Conservation (phyloP, 2,888 invertebrate species). For the Mechanitis mazaeus region DNA sequence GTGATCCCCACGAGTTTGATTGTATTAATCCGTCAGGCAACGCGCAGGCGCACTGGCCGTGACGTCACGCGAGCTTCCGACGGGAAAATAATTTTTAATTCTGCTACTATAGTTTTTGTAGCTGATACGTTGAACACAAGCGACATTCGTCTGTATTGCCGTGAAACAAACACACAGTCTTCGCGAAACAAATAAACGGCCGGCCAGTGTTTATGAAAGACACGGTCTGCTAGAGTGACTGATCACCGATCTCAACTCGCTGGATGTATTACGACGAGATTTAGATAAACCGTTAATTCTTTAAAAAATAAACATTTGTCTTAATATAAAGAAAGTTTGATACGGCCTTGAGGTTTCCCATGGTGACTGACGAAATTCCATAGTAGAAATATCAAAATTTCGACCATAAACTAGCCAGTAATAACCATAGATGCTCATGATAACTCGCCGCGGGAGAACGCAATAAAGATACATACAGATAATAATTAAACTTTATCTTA, state of each 20-base stretch:
- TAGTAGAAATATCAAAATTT: slow-evolving; percentile 38
- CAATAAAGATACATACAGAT: slow-evolving; percentile 41
- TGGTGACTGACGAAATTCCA: slow-evolving; percentile 35
- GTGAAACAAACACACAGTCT: slow-evolving; percentile 11
- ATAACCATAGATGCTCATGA: slow-evolving; percentile 32
- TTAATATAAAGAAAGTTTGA: slow-evolving; percentile 17
- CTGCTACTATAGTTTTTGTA: slow-evolving; percentile 30
- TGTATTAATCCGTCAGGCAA: slow-evolving; percentile 51
- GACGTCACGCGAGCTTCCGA: slow-evolving; percentile 54
- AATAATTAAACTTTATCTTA: slow-evolving; percentile 39
- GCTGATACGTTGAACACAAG: slow-evolving; percentile 15
- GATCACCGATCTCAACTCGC: slow-evolving; percentile 25
- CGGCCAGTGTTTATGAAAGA: slow-evolving; percentile 37
- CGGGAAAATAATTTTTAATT: slow-evolving; percentile 41
- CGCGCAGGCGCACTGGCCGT: slow-evolving; percentile 46
- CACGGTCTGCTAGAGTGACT: slow-evolving; percentile 45
- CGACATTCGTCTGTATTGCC: slow-evolving; percentile 23
- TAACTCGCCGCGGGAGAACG: slow-evolving; percentile 42
- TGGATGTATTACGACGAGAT: slow-evolving; percentile 27
- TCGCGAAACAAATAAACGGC: slow-evolving; percentile 14
- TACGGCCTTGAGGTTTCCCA: slow-evolving; percentile 31
- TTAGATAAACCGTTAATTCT: slow-evolving; percentile 18
- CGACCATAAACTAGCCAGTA: slow-evolving; percentile 36
- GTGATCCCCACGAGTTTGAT: slow-evolving; percentile 44
- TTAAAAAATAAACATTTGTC: slow-evolving; percentile 2